phyloP scores from a whole-genome alignment of 2,888 invertebrate genomes.

The Protodeltote pygarga region DNA sequence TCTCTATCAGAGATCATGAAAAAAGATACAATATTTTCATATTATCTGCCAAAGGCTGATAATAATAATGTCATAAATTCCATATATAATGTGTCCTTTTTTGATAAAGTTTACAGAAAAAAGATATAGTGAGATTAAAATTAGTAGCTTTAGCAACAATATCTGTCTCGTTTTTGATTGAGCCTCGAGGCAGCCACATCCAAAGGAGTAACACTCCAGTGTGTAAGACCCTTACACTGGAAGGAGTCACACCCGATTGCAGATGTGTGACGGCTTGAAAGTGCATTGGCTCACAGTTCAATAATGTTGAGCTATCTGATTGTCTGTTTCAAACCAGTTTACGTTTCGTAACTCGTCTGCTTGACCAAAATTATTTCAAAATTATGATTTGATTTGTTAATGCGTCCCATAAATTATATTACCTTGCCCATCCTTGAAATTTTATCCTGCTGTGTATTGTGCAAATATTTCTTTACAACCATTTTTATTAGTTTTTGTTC shows the following conservation, averaged over 20 bases:
- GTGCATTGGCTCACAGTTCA: conserved; percentile 52
- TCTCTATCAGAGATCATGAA: too few species aligned
- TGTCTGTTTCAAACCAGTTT: conserved; percentile 45
- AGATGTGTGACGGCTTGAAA: conserved; percentile 64
- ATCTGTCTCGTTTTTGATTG: too few species aligned
- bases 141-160: too few species aligned
- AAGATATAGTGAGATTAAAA: too few species aligned
- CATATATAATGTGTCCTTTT: too few species aligned
- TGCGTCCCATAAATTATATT: neutral
- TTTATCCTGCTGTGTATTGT: too few species aligned
- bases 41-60: too few species aligned
- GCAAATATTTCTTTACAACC: too few species aligned
- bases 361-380: conserved; percentile 1
- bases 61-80: too few species aligned
- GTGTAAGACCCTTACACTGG: conserved; percentile 22
- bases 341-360: conserved; percentile 29
- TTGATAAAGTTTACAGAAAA: neutral
- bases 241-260: conserved; percentile 62
- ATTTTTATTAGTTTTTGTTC: too few species aligned
- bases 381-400: conserved; percentile 13
- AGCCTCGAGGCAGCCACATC: neutral
- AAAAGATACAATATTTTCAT: too few species aligned
- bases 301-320: conserved; percentile 43
- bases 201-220: neutral
- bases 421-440: too few species aligned